Evolutionary conservation across 1,140 invertebrate genomes (phyloP).

Genomic region (Ptiloglossa arizonensis): DNA sequence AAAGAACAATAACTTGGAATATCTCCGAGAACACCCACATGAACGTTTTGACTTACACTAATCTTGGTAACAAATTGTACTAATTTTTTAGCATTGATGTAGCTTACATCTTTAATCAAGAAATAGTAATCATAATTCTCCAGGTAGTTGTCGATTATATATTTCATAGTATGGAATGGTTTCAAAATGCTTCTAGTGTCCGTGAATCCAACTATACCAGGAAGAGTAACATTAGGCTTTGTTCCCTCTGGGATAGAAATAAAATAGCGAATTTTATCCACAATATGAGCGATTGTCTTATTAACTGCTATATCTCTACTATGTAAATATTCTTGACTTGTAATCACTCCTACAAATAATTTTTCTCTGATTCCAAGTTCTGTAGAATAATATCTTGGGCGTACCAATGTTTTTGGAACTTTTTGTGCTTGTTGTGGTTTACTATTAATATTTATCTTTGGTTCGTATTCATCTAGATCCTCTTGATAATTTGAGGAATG

Average conservation of each 20-base stretch:
- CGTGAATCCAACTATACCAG: conserved; percentile 91
- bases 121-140: conserved; percentile 96
- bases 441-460: conserved; percentile 82
- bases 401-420: conserved; percentile 83
- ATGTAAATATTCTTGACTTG: conserved; percentile 87
- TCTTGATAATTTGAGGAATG: conserved; percentile 62
- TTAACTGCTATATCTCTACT: conserved; percentile 89
- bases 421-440: conserved; percentile 82
- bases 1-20: conserved; percentile 84
- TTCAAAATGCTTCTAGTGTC: conserved; percentile 88
- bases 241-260: conserved; percentile 87
- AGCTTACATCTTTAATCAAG: conserved; percentile 90
- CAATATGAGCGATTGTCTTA: conserved; percentile 89
- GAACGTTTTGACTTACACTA: conserved; percentile 91
- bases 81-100: conserved; percentile 88
- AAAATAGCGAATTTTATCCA: conserved; percentile 90
- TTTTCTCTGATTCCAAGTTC: conserved; percentile 95
- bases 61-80: conserved; percentile 87
- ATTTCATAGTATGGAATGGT: conserved; percentile 93
- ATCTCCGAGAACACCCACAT: conserved; percentile 86
- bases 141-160: conserved; percentile 93
- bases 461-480: conserved; percentile 82
- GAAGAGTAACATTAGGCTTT: conserved; percentile 86
- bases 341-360: conserved; percentile 92
- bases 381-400: conserved; percentile 95